Conservation (phyloP, 2,113 vertebrate species). For the Suricata suricatta region DNA sequence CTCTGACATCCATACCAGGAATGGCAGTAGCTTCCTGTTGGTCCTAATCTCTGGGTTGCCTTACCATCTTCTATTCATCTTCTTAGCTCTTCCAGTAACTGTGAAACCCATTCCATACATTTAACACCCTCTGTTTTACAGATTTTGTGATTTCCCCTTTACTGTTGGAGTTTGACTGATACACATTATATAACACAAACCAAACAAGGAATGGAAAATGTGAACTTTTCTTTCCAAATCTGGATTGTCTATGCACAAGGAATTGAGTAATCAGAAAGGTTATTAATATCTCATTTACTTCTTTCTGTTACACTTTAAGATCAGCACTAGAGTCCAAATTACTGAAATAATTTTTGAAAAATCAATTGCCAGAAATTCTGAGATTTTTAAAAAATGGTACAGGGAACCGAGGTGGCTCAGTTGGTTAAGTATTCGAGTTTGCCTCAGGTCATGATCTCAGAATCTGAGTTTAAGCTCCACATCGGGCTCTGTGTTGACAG, state of each 20-base stretch:
- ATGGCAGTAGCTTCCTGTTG: no score
- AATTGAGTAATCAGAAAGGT: neutral
- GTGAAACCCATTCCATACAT: neutral
- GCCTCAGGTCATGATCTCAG: no score
- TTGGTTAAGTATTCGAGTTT: no score
- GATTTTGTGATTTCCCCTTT: neutral
- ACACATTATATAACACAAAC: neutral
- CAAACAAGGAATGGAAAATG: neutral
- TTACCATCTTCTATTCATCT: neutral
- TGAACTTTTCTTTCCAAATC: neutral
- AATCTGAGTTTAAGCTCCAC: no score
- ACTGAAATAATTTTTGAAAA: neutral
- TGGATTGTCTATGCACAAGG: neutral
- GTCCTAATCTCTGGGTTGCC: neutral
- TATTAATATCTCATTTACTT: neutral
- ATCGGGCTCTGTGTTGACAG: no score
- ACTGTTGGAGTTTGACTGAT: neutral
- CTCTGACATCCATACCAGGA: neutral
- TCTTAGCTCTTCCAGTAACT: neutral
- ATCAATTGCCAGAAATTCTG: neutral
- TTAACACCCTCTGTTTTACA: neutral
- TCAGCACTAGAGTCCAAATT: neutral
- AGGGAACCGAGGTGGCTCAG: no score
- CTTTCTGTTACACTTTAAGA: neutral
- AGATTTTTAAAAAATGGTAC: neutral